Percentiles rank a stretch among this genome's conserved stretches.
Evolutionary conservation across 1,140 invertebrate species (phyloP).

Genomic region (Procambarus clarkii): DNA sequence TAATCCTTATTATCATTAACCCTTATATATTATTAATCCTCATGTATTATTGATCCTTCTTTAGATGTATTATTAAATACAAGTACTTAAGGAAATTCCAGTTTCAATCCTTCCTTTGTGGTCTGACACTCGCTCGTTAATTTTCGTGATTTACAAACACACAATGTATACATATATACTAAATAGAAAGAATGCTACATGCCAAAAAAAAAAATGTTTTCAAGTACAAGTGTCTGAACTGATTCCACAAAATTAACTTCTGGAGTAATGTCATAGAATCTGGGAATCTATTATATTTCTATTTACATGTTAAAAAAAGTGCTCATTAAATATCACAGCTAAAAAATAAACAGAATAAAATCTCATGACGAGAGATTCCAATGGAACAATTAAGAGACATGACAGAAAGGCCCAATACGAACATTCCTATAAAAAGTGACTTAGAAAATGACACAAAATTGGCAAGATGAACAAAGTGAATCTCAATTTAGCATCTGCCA

Average conservation of each 20-base stretch:
- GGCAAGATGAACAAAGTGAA: conserved; percentile 10
- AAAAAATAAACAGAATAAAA: conserved; percentile 63
- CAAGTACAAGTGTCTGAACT: not conserved
- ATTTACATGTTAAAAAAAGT: conserved; percentile 61
- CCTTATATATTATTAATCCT: too few relatives aligned
- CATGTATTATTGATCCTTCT: too few relatives aligned
- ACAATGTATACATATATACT: not conserved
- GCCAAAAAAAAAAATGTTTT: not conserved
- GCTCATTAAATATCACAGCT: conserved; percentile 63
- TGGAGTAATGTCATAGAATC: conserved; percentile 56
- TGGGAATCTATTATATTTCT: conserved; percentile 57
- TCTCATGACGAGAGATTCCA: conserved; percentile 43
- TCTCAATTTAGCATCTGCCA: conserved; percentile 19
- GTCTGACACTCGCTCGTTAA: too few relatives aligned
- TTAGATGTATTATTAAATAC: too few relatives aligned
- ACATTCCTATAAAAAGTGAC: conserved; percentile 28
- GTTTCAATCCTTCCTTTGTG: too few relatives aligned
- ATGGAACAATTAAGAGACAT: conserved; percentile 22
- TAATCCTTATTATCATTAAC: too few relatives aligned
- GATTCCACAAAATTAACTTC: not conserved
- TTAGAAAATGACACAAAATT: conserved; percentile 29
- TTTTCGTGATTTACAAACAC: not conserved
- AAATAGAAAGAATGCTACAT: too few relatives aligned
- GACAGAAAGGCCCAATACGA: conserved; percentile 22
- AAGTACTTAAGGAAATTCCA: too few relatives aligned